Evolutionary conservation across 2,797 vertebrate species (phyloP), one percentile per base, ranked within the genome.

Genomic region (Sandelia bainsii): DNA sequence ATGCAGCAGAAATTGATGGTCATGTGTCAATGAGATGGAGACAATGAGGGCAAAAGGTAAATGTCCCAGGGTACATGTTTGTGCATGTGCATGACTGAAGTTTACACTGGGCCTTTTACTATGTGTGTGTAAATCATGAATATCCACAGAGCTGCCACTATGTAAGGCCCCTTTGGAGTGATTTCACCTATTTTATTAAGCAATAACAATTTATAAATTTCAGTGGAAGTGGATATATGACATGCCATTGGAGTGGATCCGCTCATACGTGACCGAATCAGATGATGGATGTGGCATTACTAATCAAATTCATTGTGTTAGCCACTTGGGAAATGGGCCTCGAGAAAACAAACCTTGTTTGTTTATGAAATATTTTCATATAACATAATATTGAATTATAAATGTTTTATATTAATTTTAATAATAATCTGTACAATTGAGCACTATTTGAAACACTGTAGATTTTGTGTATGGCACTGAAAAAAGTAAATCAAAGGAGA

Each of bases 141-240:
- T 81, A 88, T 81, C 80, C 52, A 73, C 56, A 48, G 57, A 20
- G 62, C 61, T 65, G 27, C 20, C 34, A 52, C 67, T 34, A 62
- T 86, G 91, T 89, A 89, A 87, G 69, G 81, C 84, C 88, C 83
- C 89, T 87, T 75, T 85, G 89, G 91, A 90, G 90, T 77, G 49
- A 66, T 89, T 77, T 82, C 71, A 75, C 73, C 83, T 80, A 75
- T 88, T 94, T 92, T 92, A 93, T 93, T 92, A 87, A 87, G 87
- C 88, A 81, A 85, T 85, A 91, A 91, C 85, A 86, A 88, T 87
- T 89, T 81, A 80, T 73, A 83, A 16, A 87, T 85, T 87, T 88
- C 62, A 85, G 10, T 82, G 79, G 71, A 80, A 62, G 79, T 77
- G 77, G 80, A 92, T 91, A 76, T 88, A 89, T 67, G 57, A 72